These are phyloP conservation scores for Sphyrna mokarran DNA, from an alignment of 2,113 vertebrate genomes.

Conservation along the genomic window DNA sequence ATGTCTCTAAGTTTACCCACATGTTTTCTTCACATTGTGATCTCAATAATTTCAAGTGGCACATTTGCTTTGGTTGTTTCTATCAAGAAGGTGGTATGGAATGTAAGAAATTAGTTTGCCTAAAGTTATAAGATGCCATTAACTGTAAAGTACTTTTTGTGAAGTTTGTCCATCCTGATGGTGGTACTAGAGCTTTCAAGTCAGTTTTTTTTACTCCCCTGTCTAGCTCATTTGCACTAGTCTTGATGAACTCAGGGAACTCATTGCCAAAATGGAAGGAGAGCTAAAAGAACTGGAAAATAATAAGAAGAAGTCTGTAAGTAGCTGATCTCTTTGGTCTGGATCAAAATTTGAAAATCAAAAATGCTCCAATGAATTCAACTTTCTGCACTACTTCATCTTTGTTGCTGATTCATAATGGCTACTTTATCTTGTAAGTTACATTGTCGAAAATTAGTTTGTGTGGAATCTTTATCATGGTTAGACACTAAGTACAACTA, in stretches of 20 bases:
- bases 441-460: neutral
- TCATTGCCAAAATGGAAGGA: constrained; percentile 91
- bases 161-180: neutral
- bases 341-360: constrained; percentile 43
- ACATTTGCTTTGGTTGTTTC: neutral
- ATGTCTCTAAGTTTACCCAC: neutral
- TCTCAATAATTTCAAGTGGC: neutral
- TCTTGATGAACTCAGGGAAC: constrained; percentile 86
- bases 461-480: neutral
- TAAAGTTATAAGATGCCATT: neutral
- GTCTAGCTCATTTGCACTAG: constrained; percentile 88
- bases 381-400: neutral
- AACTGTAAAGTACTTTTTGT: neutral
- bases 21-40: neutral
- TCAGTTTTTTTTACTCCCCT: constrained; percentile 34
- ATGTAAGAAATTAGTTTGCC: neutral
- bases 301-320: constrained; percentile 91
- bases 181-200: neutral
- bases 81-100: neutral
- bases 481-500: neutral
- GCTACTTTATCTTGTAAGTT: neutral
- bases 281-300: constrained; percentile 89
- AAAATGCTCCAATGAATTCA: neutral
- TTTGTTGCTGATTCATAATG: constrained; percentile 12
- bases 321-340: constrained; percentile 57